These are phyloP conservation scores for Zaprionus lineosus DNA, from an alignment of 2,888 invertebrate genomes.

Conservation along the genomic window DNA sequence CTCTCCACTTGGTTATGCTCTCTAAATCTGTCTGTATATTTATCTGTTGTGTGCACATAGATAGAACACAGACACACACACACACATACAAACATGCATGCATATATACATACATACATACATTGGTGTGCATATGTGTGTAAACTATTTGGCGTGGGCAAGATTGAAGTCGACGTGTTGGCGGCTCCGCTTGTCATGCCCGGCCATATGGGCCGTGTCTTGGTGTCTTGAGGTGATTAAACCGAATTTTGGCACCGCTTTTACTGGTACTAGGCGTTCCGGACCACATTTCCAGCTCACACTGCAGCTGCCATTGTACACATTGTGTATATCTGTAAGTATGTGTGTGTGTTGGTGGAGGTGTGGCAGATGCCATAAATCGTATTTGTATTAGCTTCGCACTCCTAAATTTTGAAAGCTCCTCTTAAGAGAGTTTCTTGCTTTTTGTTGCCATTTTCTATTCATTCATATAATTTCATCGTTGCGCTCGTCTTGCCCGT, in stretches of 20 bases:
- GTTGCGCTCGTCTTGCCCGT: too few species aligned
- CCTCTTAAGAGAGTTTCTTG: not conserved
- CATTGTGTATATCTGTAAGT: too few species aligned
- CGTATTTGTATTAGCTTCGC: conserved; percentile 35
- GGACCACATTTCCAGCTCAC: conserved; percentile 44
- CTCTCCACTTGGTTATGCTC: conserved; percentile 13
- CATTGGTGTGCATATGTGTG: conserved; percentile 1
- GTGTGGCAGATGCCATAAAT: conserved; percentile 61
- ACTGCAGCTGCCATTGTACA: conserved; percentile 26
- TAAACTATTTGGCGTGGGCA: conserved; percentile 42
- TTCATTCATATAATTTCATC: too few species aligned
- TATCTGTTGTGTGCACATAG: not conserved
- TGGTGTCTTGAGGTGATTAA: conserved; percentile 70
- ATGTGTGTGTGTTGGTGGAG: conserved; percentile 13
- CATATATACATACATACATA: not conserved
- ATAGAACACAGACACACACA: not conserved
- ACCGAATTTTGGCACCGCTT: conserved; percentile 73
- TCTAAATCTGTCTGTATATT: conserved; percentile 24
- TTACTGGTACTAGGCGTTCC: conserved; percentile 42
- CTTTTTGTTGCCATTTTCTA: not conserved
- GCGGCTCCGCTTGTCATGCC: conserved; percentile 47
- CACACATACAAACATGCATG: not conserved
- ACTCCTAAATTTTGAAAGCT: conserved; percentile 18
- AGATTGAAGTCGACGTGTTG: conserved; percentile 39
- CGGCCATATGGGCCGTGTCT: conserved; percentile 53